A percentile compares a stretch with the other conserved stretches of the same genome.
These are phyloP conservation scores for Sebastes trivittatus DNA, from an alignment of 2,797 vertebrate genomes.

Conservation along the genomic window DNA sequence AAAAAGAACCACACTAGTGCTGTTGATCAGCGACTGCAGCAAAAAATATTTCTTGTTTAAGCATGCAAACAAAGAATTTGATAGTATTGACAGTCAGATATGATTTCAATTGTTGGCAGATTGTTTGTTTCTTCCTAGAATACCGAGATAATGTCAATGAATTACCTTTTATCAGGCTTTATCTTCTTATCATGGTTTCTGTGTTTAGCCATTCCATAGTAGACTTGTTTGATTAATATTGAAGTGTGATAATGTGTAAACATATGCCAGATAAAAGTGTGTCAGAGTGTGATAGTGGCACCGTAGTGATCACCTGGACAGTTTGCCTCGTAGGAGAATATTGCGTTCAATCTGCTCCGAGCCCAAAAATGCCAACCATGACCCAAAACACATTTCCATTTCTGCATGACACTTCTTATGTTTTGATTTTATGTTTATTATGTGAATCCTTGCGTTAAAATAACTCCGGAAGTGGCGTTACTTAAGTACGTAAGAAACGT, in stretches of 20 bases:
- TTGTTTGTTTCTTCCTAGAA: slow-evolving; percentile 36
- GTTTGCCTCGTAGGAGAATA: neutral
- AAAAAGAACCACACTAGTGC: neutral
- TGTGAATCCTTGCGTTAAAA: neutral
- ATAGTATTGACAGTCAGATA: neutral
- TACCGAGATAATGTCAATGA: slow-evolving; percentile 9
- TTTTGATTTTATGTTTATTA: neutral
- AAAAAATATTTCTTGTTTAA: slow-evolving; percentile 8
- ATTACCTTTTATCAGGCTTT: slow-evolving; percentile 29
- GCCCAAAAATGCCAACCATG: neutral
- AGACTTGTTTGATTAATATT: slow-evolving; percentile 5
- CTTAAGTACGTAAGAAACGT: no score
- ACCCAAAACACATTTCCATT: neutral
- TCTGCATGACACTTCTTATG: neutral
- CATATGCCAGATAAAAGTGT: slow-evolving; percentile 33
- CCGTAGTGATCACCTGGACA: neutral
- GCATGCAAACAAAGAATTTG: neutral
- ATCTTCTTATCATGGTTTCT: slow-evolving; percentile 56
- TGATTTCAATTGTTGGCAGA: slow-evolving; percentile 6
- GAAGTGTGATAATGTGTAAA: slow-evolving; percentile 19
- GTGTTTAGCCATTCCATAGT: slow-evolving; percentile 11
- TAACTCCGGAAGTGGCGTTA: no score
- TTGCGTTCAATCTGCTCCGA: neutral
- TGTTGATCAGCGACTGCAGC: neutral
- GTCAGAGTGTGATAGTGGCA: neutral